Evolutionary conservation across 2,888 invertebrate species (phyloP).

Genomic region (Ophonus ardosiacus): DNA sequence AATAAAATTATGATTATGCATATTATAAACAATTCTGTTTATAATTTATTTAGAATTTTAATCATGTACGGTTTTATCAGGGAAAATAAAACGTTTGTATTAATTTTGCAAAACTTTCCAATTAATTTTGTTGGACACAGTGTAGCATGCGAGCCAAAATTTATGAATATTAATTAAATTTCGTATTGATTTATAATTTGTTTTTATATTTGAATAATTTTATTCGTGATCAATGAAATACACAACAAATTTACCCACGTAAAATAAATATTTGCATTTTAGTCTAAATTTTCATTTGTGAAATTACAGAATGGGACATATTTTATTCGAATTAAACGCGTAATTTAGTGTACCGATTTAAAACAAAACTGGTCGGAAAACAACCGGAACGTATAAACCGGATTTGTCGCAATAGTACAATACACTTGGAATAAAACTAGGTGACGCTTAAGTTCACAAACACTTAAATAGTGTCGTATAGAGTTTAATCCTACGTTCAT

Average conservation of each 20-base stretch:
- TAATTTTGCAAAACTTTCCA: neutral
- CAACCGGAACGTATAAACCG: no score
- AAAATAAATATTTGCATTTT: neutral
- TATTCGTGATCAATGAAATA: neutral
- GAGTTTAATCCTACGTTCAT: neutral
- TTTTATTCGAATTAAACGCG: neutral
- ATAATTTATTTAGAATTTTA: neutral
- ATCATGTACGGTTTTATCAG: neutral
- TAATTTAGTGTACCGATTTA: neutral
- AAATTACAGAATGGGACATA: neutral
- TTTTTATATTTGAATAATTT: conserved; percentile 21
- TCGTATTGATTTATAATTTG: conserved; percentile 8
- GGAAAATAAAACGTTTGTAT: neutral
- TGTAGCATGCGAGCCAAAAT: neutral
- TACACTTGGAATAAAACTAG: neutral
- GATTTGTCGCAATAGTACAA: neutral
- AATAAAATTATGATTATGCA: neutral
- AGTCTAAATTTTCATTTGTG: neutral
- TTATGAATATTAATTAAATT: conserved; percentile 19
- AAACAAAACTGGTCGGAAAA: neutral
- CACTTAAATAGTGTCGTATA: neutral
- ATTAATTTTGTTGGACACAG: neutral
- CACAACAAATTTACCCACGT: neutral
- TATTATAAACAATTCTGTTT: neutral
- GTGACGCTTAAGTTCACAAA: neutral